phyloP scores from a whole-genome alignment of 2,113 vertebrate genomes.

The Ctenomys sociabilis region DNA sequence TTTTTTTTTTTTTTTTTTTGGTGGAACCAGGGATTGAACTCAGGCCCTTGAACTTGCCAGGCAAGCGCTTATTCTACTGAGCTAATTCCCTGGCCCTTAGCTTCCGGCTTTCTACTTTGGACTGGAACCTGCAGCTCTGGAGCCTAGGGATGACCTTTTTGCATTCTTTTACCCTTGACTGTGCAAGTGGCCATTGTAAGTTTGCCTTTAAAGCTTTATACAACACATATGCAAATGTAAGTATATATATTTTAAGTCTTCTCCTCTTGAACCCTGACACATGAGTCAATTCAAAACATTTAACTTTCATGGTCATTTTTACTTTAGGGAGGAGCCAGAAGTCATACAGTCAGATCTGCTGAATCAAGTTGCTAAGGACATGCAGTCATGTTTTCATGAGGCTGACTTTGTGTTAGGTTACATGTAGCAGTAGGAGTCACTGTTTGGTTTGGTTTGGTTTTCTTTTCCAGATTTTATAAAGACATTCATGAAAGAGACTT shows the following conservation, averaged over 20 bases:
- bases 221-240: not conserved
- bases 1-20: no score
- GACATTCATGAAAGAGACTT: not conserved
- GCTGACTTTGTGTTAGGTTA: not conserved
- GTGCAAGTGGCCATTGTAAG: not conserved
- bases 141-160: not conserved
- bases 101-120: not conserved
- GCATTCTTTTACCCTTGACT: not conserved
- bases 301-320: not conserved
- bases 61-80: no score
- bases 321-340: not conserved
- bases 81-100: no score
- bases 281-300: not conserved
- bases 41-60: no score
- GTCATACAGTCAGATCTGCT: not conserved
- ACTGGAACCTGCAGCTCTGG: not conserved
- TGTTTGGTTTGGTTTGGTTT: no score
- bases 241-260: not conserved
- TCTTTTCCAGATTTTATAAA: not conserved
- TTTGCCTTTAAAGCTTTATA: not conserved
- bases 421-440: not conserved
- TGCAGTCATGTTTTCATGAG: not conserved
- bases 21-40: no score
- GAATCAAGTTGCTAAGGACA: not conserved
- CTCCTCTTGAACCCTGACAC: not conserved